Evolutionary conservation across 2,888 invertebrate genomes (phyloP).

Genomic region (Polia nebulosa): DNA sequence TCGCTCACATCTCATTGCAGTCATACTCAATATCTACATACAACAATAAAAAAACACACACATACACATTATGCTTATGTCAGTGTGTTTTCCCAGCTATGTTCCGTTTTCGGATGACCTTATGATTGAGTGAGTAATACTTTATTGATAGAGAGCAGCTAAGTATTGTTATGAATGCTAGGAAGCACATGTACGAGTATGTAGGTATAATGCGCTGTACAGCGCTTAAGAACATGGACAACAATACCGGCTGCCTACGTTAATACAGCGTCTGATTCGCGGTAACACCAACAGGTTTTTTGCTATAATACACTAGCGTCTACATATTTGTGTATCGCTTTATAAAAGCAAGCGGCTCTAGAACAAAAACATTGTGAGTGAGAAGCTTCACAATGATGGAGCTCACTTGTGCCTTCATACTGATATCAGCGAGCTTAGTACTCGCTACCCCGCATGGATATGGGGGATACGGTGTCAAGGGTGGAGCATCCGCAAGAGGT

Average conservation of each 20-base stretch:
- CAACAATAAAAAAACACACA: slow-evolving; percentile 56
- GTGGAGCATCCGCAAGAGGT: slow-evolving; percentile 84
- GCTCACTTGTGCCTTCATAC: slow-evolving; percentile 82
- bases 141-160: slow-evolving; percentile 63
- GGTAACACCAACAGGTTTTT: slow-evolving; percentile 88
- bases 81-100: slow-evolving; percentile 62
- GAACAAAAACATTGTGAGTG: slow-evolving; percentile 83
- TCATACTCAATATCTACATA: slow-evolving; percentile 6
- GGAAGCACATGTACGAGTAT: slow-evolving; percentile 16
- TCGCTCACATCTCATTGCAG: slow-evolving; percentile 42
- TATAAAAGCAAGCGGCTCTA: slow-evolving; percentile 84
- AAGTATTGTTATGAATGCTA: slow-evolving; percentile 9
- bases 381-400: slow-evolving; percentile 87
- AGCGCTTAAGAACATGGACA: slow-evolving; percentile 76
- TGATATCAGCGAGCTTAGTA: slow-evolving; percentile 78
- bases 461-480: slow-evolving; percentile 86
- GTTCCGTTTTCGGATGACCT: slow-evolving; percentile 58
- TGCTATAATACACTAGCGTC: slow-evolving; percentile 80
- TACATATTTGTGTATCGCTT: slow-evolving; percentile 89
- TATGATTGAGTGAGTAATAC: slow-evolving; percentile 74
- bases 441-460: slow-evolving; percentile 83
- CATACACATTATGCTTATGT: slow-evolving; percentile 55
- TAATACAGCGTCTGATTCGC: slow-evolving; percentile 83
- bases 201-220: slow-evolving; percentile 17
- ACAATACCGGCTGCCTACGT: slow-evolving; percentile 81